Evolutionary conservation across 2,113 vertebrate species (phyloP).

Genomic region (Poeciliopsis occidentalis): DNA sequence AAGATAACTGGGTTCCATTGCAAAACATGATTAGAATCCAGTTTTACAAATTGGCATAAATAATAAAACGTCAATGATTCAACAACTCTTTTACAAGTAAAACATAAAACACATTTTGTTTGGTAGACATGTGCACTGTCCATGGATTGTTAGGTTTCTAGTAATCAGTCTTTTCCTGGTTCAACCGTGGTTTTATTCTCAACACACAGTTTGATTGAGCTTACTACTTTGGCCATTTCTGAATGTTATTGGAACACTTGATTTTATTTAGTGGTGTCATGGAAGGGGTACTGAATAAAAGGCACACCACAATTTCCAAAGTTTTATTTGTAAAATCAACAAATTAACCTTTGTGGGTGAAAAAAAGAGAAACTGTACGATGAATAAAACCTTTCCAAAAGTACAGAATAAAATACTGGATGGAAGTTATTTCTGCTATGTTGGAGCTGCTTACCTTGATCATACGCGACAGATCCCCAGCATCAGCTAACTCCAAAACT

Average conservation of each 20-base stretch:
- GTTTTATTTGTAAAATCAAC: background rate
- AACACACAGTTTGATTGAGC: background rate
- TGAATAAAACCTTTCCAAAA: background rate
- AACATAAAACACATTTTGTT: too few relatives aligned
- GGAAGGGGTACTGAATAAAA: background rate
- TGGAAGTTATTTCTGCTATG: background rate
- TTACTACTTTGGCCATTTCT: background rate
- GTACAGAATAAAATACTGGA: background rate
- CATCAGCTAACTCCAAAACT: constrained; percentile 96
- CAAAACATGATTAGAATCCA: too few relatives aligned
- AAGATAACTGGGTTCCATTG: background rate
- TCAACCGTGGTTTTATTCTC: too few relatives aligned
- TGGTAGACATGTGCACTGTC: too few relatives aligned
- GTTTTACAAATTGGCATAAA: too few relatives aligned
- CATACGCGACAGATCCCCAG: constrained; percentile 97
- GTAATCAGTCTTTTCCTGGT: too few relatives aligned
- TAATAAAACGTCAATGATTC: too few relatives aligned
- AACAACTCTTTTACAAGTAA: too few relatives aligned
- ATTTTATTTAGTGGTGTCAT: background rate
- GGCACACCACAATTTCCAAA: background rate
- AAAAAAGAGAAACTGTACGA: too few relatives aligned
- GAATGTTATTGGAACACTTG: background rate
- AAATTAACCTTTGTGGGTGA: background rate
- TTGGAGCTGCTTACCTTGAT: constrained; percentile 87
- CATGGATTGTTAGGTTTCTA: too few relatives aligned